A percentile compares a stretch with the other conserved stretches of the same genome.
Conservation (phyloP, 2,797 vertebrate genomes). For the Sebastes umbrosus region DNA sequence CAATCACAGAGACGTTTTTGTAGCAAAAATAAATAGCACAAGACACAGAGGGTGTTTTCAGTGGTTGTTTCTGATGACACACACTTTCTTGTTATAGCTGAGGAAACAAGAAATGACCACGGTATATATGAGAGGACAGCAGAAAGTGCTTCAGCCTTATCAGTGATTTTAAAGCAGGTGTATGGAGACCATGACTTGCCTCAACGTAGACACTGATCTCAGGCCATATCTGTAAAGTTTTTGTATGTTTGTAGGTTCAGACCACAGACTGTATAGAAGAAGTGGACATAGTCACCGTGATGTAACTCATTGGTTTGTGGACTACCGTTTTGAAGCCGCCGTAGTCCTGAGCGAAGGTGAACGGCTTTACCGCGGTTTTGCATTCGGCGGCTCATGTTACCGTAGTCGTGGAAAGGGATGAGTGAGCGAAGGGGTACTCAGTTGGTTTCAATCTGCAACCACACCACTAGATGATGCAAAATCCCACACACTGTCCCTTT, state of each 20-base stretch:
- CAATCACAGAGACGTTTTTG: slow-evolving; percentile 4
- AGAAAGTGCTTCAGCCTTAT: neutral
- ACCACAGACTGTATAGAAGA: neutral
- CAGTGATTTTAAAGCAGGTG: neutral
- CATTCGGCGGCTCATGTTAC: no score
- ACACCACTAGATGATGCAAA: no score
- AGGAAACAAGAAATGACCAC: neutral
- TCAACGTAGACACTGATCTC: neutral
- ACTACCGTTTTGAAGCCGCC: no score
- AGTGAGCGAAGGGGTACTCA: no score
- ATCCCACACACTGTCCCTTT: no score
- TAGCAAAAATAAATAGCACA: neutral
- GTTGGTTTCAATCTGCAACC: no score
- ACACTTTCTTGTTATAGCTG: neutral
- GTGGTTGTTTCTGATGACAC: neutral
- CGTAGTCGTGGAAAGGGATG: no score
- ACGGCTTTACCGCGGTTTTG: no score
- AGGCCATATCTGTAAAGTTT: neutral
- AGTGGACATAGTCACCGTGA: no score
- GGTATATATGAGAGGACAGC: neutral
- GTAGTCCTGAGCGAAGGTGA: no score
- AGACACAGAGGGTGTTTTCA: neutral
- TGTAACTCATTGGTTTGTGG: no score
- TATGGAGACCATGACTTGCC: neutral
- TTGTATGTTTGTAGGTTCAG: neutral